Percentiles rank a stretch among this genome's conserved stretches.
Evolutionary conservation across 2,888 invertebrate genomes (phyloP).

Genomic region (Amphipyra berbera): DNA sequence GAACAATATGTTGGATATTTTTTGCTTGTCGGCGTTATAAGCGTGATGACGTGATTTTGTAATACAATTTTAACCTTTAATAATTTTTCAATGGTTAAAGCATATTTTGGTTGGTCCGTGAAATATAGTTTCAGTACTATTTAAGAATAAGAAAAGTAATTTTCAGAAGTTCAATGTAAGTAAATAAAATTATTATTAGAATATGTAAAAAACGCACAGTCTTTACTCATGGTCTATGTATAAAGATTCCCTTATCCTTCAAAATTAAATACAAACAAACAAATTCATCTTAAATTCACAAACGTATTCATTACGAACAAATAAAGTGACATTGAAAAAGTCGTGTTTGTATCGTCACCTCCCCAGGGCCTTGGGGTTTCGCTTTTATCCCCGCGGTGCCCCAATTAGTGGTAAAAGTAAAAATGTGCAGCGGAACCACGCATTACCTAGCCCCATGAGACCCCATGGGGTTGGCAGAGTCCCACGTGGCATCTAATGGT

Average conservation of each 20-base stretch:
- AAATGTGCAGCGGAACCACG: constrained; percentile 88
- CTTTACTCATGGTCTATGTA: too few relatives aligned
- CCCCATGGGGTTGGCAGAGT: constrained; percentile 58
- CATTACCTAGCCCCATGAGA: constrained; percentile 79
- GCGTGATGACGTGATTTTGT: too few relatives aligned
- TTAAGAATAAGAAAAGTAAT: too few relatives aligned
- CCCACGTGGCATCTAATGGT: constrained; percentile 86
- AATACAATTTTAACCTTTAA: too few relatives aligned
- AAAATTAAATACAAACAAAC: constrained; percentile 38
- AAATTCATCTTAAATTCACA: constrained; percentile 55
- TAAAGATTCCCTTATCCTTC: not conserved
- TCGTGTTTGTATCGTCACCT: constrained; percentile 71
- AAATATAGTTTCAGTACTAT: too few relatives aligned
- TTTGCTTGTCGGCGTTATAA: not conserved
- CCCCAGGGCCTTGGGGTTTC: constrained; percentile 80
- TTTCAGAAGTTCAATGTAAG: too few relatives aligned
- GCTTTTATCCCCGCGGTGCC: constrained; percentile 80
- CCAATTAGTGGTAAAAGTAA: constrained; percentile 89
- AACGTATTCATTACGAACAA: constrained; percentile 72
- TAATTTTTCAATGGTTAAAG: too few relatives aligned
- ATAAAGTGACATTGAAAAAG: constrained; percentile 86
- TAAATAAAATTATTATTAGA: too few relatives aligned
- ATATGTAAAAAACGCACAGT: too few relatives aligned
- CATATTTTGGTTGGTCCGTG: too few relatives aligned
- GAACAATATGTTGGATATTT: constrained; percentile 21